A percentile compares a stretch with the other conserved stretches of the same genome.
Evolutionary conservation across 2,797 vertebrate species (phyloP).

Genomic region (Lepilemur septentrionalis): DNA sequence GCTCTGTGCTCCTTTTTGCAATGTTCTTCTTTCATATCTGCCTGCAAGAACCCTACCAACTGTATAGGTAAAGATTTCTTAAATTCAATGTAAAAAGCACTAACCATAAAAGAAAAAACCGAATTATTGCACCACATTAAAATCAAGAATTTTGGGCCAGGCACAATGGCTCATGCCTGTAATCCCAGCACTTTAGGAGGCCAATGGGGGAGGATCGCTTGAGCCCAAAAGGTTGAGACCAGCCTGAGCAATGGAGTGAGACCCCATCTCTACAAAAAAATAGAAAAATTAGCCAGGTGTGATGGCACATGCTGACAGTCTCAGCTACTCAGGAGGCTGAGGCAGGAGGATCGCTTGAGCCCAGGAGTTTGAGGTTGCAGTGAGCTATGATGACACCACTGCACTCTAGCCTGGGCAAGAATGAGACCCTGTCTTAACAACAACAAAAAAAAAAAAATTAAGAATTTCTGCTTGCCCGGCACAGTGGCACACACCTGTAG

Average conservation of each 20-base stretch:
- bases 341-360: no score
- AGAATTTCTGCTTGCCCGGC: background rate
- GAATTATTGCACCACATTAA: background rate
- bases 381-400: no score
- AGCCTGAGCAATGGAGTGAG: no score
- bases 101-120: conserved; percentile 10
- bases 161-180: no score
- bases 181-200: no score
- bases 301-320: no score
- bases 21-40: background rate
- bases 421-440: background rate
- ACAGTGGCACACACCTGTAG: background rate
- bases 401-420: background rate
- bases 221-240: no score
- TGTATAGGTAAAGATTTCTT: background rate
- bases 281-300: no score
- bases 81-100: background rate
- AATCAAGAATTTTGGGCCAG: background rate
- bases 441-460: background rate
- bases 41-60: conserved; percentile 6
- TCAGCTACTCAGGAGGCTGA: no score
- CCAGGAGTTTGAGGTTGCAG: no score
- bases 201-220: no score
- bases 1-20: background rate
- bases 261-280: no score